A percentile compares a stretch with the other conserved stretches of the same genome.
Evolutionary conservation across 2,888 invertebrate genomes (phyloP).

Genomic region (Pelosia muscerda): DNA sequence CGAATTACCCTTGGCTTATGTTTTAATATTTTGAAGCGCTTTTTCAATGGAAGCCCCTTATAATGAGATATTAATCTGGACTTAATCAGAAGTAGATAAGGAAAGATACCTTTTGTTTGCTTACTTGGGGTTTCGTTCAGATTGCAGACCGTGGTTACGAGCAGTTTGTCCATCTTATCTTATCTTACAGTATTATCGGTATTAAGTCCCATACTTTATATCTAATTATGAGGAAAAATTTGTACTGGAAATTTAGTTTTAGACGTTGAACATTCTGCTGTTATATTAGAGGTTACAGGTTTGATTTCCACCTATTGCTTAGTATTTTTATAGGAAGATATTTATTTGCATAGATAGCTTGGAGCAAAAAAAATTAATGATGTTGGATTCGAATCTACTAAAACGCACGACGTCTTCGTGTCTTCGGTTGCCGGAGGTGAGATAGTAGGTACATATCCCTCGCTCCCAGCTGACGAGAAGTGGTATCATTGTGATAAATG

Average conservation of each 20-base stretch:
- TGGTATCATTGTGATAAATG: no score
- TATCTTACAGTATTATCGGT: neutral
- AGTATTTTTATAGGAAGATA: no score
- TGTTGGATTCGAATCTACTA: no score
- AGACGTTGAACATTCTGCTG: neutral
- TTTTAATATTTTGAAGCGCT: neutral
- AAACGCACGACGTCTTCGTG: no score
- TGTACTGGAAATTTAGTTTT: neutral
- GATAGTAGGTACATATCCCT: no score
- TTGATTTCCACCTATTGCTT: no score
- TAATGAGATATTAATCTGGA: neutral
- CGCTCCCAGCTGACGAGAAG: no score
- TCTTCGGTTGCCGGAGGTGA: no score
- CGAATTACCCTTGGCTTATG: neutral
- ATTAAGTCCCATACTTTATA: neutral
- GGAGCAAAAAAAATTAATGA: no score
- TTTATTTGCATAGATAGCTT: no score
- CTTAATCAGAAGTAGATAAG: neutral
- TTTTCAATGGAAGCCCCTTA: neutral
- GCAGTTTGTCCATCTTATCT: neutral
- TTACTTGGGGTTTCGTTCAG: neutral
- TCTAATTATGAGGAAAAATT: neutral
- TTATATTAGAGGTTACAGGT: no score
- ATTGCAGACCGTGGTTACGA: neutral
- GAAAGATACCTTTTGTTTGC: neutral